phyloP scores from a whole-genome alignment of 2,797 vertebrate genomes.

The Danio albolineatus region DNA sequence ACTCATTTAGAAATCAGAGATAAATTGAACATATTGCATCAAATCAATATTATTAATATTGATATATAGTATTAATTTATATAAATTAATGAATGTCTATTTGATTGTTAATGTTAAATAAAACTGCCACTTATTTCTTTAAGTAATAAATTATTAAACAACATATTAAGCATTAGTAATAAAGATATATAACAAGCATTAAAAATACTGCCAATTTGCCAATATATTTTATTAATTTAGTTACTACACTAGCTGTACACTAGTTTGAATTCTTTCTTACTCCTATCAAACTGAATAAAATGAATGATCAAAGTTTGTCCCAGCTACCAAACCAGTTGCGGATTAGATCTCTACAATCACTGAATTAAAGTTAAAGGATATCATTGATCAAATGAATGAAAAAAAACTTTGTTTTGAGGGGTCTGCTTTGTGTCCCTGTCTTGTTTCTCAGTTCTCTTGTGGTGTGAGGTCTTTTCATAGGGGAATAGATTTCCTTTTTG shows the following conservation, averaged over 20 bases:
- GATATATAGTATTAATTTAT: no score
- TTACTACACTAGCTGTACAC: not conserved
- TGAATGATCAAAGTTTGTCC: not conserved
- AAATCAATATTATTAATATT: no score
- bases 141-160: no score
- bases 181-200: no score
- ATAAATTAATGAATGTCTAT: no score
- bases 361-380: slow-evolving; percentile 9
- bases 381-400: slow-evolving; percentile 3
- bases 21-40: no score
- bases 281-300: not conserved
- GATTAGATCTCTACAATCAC: not conserved
- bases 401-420: not conserved
- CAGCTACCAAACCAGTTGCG: not conserved
- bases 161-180: no score
- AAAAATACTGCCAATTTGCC: no score
- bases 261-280: not conserved
- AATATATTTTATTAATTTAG: not conserved
- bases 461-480: slow-evolving; percentile 22
- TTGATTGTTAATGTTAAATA: no score
- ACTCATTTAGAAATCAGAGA: no score
- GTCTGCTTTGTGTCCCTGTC: slow-evolving; percentile 1
- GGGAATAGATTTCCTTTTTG: slow-evolving; percentile 36
- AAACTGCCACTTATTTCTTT: no score
- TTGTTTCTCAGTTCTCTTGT: not conserved